Evolutionary conservation across 2,797 vertebrate species (phyloP), one percentile per base, ranked within the genome.

Genomic region (Esox lucius): DNA sequence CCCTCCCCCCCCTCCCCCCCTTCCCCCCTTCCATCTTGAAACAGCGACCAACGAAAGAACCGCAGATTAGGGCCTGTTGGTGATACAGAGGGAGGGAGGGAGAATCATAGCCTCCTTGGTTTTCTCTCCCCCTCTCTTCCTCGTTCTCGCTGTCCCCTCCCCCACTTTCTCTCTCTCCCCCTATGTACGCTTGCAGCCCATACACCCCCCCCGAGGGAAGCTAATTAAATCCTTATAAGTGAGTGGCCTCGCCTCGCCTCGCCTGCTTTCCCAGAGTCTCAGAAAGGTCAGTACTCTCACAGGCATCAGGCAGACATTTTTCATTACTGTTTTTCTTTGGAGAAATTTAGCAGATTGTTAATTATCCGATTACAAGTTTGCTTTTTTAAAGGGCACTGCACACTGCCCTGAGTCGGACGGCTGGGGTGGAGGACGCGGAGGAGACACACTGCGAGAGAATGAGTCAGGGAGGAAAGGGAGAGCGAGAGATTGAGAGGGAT

Each of bases 161-260:
- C 48, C 49, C 53, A 75, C 70, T 80, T 73, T 83, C 42, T 28
- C 48, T 56, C 56, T 70, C 48, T 28, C 26, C 48, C 77, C 42
- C 39, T 13, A 80, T 70, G 72, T 81, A 81, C 79, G 78, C 78
- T 79, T 83, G 79, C 83, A 82, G 78, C 51, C 67, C 83, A 90
- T 85, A 88, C 87, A 91, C 90, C 91, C 90, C 70, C 77, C 90
- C 70, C 77, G 78, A 91, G 92, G 90, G 71, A 73, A 90, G 89
- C 90, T 93, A 92, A 94, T 94, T 92, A 94, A 92, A 93, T 91
- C 87, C 88, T 91, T 92, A 90, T 92, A 91, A 92, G 87, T 93
- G 90, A 93, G 87, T 90, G 79, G 89, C 84, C 86, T 87, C 73
- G 77, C 81, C 77, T 80, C 68, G 77, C 81, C 78, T 80, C 71